phyloP scores from a whole-genome alignment of 1,140 invertebrate species.

The Lethrus apterus region DNA sequence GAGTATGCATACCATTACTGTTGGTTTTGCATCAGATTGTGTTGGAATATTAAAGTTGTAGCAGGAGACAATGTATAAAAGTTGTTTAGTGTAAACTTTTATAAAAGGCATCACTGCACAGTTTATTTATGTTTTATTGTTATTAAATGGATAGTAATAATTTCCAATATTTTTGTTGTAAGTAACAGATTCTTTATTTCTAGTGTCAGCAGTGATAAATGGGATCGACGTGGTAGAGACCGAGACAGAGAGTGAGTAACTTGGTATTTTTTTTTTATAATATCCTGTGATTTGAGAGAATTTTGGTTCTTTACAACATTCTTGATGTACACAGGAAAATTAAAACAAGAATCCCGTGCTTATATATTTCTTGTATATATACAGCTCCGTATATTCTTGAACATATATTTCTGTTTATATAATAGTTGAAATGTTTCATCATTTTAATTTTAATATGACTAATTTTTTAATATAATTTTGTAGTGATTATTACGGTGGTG shows the following conservation, averaged over 20 bases:
- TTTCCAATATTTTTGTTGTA: not conserved
- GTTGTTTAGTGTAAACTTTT: not conserved
- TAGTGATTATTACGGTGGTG: slow-evolving; percentile 14
- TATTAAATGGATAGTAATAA: slow-evolving; percentile 2
- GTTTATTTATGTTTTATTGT: slow-evolving; percentile 2
- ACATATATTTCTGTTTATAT: slow-evolving; percentile 2
- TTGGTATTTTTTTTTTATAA: not conserved
- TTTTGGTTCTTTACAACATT: not conserved
- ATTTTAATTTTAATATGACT: not conserved
- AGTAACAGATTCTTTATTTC: slow-evolving; percentile 16
- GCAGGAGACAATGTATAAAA: slow-evolving; percentile 5
- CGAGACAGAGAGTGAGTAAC: slow-evolving; percentile 46
- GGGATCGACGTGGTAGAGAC: slow-evolving; percentile 17
- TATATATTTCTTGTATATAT: not conserved
- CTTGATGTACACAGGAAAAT: not conserved
- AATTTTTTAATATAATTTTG: not conserved
- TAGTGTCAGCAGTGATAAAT: slow-evolving; percentile 24
- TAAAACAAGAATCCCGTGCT: not conserved
- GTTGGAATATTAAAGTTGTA: not conserved
- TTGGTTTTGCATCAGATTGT: not conserved
- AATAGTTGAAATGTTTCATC: not conserved
- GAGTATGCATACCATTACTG: not conserved
- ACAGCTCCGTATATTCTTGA: not conserved
- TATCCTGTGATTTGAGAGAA: not conserved
- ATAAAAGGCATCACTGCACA: slow-evolving; percentile 32